Base-by-base conservation (phyloP, 1,140 invertebrate genomes). In the Zaprionus lachaisei region DNA sequence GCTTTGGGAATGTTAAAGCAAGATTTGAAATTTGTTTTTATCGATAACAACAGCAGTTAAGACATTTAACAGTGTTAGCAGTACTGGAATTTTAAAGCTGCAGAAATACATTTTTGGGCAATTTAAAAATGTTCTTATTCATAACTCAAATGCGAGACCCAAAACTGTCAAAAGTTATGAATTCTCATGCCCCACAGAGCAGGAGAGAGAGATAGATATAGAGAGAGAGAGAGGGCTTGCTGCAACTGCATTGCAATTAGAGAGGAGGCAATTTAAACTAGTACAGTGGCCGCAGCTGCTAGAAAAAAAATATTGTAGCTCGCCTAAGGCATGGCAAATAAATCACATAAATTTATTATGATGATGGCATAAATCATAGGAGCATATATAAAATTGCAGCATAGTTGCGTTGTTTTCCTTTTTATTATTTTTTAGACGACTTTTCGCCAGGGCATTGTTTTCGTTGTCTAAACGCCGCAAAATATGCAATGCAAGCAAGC, bases 331-430 rank as follows among this genome's bases (percentile, higher is more conserved):
- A 49, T 44, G 49, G 60, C 72, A 81, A 80, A 91, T 91, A 92
- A 91, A 91, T 91, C 90, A 91, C 61, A 83, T 89, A 78, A 91
- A 91, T 91, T 91, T 91, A 91, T 91, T 91, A 91, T 91, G 89
- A 91, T 91, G 90, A 91, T 89, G 80, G 77, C 82, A 90, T 91
- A 91, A 91, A 91, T 91, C 89, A 91, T 81, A 79, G 44, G 47
- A 57, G 61, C 68, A 80, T 86, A 86, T 87, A 87, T 83, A 89
- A 86, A 86, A 89, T 78, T 83, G 73, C 80, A 86, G 58, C 64
- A 24, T 57, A 49, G 49, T 51, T 49, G 60, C 28, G 38, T 51
- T 37, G 44, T 60, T 57, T 28, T 51, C 63, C 68, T 73, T 67
- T 56, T 55, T 44, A 7, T 44, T 55, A 22, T 67, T 41, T 61